Evolutionary conservation across 1,140 invertebrate species (phyloP).

Genomic region (Agrilus planipennis): DNA sequence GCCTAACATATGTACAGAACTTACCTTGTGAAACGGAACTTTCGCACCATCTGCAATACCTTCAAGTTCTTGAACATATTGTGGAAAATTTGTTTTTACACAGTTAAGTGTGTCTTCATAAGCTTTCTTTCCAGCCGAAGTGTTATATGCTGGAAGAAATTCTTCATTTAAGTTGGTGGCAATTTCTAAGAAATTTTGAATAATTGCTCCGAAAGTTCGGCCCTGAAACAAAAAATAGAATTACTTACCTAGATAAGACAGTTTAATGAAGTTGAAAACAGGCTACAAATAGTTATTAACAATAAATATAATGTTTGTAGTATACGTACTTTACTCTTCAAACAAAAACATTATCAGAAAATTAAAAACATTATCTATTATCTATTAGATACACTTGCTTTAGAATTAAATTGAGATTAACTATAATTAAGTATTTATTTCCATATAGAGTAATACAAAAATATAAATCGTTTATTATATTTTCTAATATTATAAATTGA

Average conservation of each 20-base stretch:
- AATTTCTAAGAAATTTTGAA: constrained; percentile 52
- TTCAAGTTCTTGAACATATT: constrained; percentile 71
- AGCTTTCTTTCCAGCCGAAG: constrained; percentile 48
- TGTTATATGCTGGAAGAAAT: constrained; percentile 58
- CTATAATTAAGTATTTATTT: too few species aligned
- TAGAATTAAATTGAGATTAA: too few species aligned
- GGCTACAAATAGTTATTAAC: constrained; percentile 3
- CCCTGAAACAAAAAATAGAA: constrained; percentile 45
- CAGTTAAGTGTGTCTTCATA: constrained; percentile 61
- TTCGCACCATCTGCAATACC: constrained; percentile 71
- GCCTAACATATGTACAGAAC: too few species aligned
- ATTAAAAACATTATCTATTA: too few species aligned
- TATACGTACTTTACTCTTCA: too few species aligned
- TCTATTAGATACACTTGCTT: too few species aligned
- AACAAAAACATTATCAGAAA: too few species aligned
- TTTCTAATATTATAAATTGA: too few species aligned
- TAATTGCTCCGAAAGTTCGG: constrained; percentile 59
- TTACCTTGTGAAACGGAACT: constrained; percentile 69
- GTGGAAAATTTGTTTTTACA: constrained; percentile 59
- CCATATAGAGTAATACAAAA: too few species aligned
- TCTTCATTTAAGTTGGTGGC: constrained; percentile 52
- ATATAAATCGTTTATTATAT: too few species aligned
- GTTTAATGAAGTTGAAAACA: too few species aligned
- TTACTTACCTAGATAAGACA: too few species aligned
- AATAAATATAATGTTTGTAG: constrained; percentile 2